A percentile compares a stretch with the other conserved stretches of the same genome.
Evolutionary conservation across 2,113 vertebrate species (phyloP).

Genomic region (Myiozetetes cayanensis): DNA sequence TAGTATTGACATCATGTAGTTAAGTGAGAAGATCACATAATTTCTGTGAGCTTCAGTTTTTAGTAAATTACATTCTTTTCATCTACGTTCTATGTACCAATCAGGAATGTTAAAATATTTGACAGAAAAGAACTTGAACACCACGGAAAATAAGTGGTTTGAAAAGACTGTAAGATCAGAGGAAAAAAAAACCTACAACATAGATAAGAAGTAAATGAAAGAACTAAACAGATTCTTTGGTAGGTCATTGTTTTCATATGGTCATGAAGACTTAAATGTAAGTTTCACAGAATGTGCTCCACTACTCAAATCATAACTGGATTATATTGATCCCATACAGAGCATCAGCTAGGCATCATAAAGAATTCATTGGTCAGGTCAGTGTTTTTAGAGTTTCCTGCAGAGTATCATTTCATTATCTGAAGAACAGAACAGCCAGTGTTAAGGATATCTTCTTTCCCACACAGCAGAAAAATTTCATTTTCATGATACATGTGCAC

Average conservation of each 20-base stretch:
- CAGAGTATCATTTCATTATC: neutral
- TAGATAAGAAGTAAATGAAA: neutral
- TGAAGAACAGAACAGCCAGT: neutral
- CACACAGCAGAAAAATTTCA: neutral
- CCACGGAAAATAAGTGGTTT: neutral
- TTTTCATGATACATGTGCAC: neutral
- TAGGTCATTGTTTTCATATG: neutral
- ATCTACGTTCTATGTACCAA: neutral
- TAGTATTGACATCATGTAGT: neutral
- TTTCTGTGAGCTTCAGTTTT: neutral
- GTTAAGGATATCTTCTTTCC: neutral
- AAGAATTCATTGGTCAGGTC: neutral
- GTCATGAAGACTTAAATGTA: neutral
- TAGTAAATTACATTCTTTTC: neutral
- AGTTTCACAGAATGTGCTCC: neutral
- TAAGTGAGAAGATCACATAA: neutral
- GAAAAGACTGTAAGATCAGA: neutral
- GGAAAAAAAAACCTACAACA: neutral
- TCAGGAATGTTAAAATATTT: neutral
- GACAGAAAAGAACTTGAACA: neutral
- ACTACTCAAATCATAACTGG: neutral
- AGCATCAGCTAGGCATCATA: neutral
- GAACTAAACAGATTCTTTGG: neutral
- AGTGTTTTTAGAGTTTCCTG: neutral
- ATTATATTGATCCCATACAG: neutral